phyloP scores from a whole-genome alignment of 2,888 invertebrate genomes.

The Lithophane socia region DNA sequence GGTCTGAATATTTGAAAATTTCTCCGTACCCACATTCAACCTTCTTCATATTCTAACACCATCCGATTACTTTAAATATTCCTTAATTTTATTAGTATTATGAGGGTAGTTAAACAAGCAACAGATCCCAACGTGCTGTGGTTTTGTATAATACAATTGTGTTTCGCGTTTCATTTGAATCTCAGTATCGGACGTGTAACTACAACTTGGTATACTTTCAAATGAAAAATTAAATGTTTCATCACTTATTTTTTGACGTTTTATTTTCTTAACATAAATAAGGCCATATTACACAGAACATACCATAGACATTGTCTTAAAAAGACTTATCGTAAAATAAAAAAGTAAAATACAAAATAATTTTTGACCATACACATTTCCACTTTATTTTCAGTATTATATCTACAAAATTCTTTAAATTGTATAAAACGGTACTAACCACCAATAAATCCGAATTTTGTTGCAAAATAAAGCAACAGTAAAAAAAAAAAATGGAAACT shows the following conservation, averaged over 20 bases:
- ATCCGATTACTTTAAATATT: neutral
- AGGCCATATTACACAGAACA: neutral
- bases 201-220: conserved; percentile 90
- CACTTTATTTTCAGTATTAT: neutral
- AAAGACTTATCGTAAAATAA: neutral
- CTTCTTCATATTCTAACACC: neutral
- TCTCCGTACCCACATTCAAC: neutral
- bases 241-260: conserved; percentile 79
- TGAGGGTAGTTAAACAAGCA: conserved; percentile 56
- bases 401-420: neutral
- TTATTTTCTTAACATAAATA: conserved; percentile 60
- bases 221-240: conserved; percentile 90
- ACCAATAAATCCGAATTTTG: neutral
- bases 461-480: too few species aligned
- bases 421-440: neutral
- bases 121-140: conserved; percentile 59
- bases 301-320: neutral
- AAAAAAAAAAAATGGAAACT: too few species aligned
- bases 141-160: conserved; percentile 87
- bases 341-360: neutral
- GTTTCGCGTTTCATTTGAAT: conserved; percentile 89
- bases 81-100: too few species aligned
- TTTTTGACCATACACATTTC: neutral
- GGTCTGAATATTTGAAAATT: neutral
- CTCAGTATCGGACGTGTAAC: conserved; percentile 89